phyloP scores from a whole-genome alignment of 30 jellyfish, hydroid and myxozoan species.

The Calvadosia cruxmelitensis region DNA sequence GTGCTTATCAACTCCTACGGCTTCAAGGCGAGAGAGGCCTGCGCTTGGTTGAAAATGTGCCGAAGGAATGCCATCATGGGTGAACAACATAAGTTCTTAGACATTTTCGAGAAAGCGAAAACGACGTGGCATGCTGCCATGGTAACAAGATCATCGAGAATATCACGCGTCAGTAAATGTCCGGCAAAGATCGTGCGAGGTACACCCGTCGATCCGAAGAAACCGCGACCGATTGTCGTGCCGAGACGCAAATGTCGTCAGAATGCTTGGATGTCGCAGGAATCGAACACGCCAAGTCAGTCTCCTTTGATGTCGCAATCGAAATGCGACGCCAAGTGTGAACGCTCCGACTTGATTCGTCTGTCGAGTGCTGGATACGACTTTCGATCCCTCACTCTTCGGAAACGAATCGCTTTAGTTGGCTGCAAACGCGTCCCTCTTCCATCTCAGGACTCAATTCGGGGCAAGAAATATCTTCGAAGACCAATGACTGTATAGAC shows the following conservation, averaged over 20 bases:
- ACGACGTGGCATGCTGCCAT: neutral
- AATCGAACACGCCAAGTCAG: neutral
- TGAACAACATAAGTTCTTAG: slow-evolving; percentile 68
- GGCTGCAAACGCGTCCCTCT: neutral
- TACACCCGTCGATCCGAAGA: neutral
- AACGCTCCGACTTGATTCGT: neutral
- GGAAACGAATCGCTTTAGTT: neutral
- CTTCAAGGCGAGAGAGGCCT: slow-evolving; percentile 70
- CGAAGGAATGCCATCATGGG: slow-evolving; percentile 94
- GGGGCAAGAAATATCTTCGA: neutral
- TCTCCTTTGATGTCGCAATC: neutral
- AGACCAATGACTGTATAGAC: neutral
- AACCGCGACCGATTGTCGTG: neutral
- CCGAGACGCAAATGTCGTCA: neutral
- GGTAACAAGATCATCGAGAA: neutral
- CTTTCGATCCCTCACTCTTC: neutral
- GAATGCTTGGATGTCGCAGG: neutral
- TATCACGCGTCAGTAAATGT: no score
- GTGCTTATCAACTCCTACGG: slow-evolving; percentile 34
- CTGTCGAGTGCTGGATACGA: neutral
- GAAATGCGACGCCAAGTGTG: no score
- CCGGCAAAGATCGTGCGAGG: no score
- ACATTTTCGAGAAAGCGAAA: slow-evolving; percentile 12
- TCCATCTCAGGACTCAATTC: neutral
- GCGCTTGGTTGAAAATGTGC: slow-evolving; percentile 80